A percentile compares a stretch with the other conserved stretches of the same genome.
phyloP scores from a whole-genome alignment of 2,888 invertebrate species.

The Aradus depressus region DNA sequence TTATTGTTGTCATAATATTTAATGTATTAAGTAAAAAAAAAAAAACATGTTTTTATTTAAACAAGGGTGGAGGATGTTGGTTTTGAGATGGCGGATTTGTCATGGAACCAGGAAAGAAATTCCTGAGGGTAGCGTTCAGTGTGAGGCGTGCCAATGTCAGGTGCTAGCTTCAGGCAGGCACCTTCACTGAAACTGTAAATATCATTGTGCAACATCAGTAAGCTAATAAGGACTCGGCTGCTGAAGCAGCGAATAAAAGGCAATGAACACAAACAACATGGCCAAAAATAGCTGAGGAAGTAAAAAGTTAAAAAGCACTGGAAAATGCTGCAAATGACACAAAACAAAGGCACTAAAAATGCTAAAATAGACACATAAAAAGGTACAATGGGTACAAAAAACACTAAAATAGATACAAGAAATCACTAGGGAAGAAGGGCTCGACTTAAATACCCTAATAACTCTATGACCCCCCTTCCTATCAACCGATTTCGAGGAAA shows the following conservation, averaged over 20 bases:
- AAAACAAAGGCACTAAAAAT: neutral
- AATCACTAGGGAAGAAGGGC: no score
- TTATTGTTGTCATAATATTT: slow-evolving; percentile 17
- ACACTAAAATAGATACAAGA: no score
- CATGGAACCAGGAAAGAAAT: slow-evolving; percentile 47
- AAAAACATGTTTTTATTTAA: slow-evolving; percentile 15
- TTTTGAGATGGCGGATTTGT: slow-evolving; percentile 31
- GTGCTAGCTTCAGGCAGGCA: slow-evolving; percentile 33
- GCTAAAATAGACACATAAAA: no score
- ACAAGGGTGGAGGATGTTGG: slow-evolving; percentile 28
- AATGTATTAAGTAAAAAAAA: slow-evolving; percentile 10
- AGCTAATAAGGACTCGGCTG: no score
- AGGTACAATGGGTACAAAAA: no score
- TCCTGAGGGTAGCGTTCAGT: slow-evolving; percentile 43
- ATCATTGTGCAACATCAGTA: slow-evolving; percentile 30
- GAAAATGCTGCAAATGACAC: neutral
- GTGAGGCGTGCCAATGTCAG: slow-evolving; percentile 33
- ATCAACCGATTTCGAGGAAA: no score
- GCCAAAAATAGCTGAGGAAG: slow-evolving; percentile 5
- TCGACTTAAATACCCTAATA: no score
- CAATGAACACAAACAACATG: neutral
- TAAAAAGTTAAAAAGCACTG: neutral
- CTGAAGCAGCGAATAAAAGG: no score
- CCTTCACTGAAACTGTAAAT: slow-evolving; percentile 30
- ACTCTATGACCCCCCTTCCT: no score